Evolutionary conservation across 92 coral and sea anemone species (phyloP).

Genomic region (Metridium senile): DNA sequence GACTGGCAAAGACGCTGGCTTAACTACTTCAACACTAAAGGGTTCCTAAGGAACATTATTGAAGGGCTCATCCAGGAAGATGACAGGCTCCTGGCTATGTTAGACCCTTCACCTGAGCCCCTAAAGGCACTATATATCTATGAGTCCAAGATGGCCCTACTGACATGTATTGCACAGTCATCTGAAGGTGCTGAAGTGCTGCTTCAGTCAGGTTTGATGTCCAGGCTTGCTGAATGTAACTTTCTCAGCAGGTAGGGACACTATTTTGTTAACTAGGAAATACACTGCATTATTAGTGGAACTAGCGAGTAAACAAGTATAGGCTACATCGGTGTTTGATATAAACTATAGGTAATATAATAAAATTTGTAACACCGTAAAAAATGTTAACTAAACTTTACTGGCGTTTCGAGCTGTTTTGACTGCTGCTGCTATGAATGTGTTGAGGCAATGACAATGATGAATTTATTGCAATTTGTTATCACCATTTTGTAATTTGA

Average conservation of each 20-base stretch:
- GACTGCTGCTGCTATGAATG: too few relatives aligned
- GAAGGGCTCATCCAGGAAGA: slow-evolving; percentile 94
- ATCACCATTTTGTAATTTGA: too few relatives aligned
- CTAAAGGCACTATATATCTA: slow-evolving; percentile 91
- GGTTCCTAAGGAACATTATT: slow-evolving; percentile 87
- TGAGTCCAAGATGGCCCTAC: slow-evolving; percentile 96
- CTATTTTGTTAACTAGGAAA: too few relatives aligned
- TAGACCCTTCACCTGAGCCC: slow-evolving; percentile 98
- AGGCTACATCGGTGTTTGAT: too few relatives aligned
- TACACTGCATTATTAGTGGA: too few relatives aligned
- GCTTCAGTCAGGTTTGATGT: slow-evolving; percentile 83
- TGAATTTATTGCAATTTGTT: too few relatives aligned
- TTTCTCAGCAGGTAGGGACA: slow-evolving; percentile 60
- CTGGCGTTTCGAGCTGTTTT: too few relatives aligned
- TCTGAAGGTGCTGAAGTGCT: slow-evolving; percentile 90
- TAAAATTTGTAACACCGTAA: too few relatives aligned
- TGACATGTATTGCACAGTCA: slow-evolving; percentile 90
- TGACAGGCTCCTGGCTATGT: slow-evolving; percentile 84
- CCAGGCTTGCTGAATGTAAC: slow-evolving; percentile 92
- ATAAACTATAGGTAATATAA: too few relatives aligned
- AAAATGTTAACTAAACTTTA: too few relatives aligned
- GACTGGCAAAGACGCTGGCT: slow-evolving; percentile 99
- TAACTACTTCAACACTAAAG: slow-evolving; percentile 82
- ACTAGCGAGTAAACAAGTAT: too few relatives aligned
- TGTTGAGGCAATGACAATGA: too few relatives aligned